Evolutionary conservation across 1,140 invertebrate genomes (phyloP), one percentile per base, ranked within the genome.

Genomic region (Bombus sibiricus): DNA sequence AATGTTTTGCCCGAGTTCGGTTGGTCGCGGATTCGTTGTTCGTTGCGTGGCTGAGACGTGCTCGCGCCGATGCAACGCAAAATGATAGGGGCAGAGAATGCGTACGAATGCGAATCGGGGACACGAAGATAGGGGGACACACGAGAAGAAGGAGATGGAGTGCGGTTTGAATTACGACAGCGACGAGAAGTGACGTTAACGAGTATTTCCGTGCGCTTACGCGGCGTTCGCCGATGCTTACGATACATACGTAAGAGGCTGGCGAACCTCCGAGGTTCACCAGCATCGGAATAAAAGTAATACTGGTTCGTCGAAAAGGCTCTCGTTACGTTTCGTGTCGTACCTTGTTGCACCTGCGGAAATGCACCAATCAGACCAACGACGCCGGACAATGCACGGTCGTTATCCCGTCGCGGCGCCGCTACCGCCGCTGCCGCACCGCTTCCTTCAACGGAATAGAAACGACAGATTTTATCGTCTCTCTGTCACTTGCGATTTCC

Each of bases 301-400:
- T 34, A 59, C 66, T 62, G 85, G 71, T 77, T 69, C 74, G 85
- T 81, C 87, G 88, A 91, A 92, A 88, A 85, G 78, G 86, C 86
- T 89, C 85, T 91, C 82, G 90, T 85, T 85, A 87, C 86, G 86
- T 89, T 86, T 90, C 86, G 83, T 66, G 76, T 87, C 37, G 83
- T 59, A 37, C 47, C 74, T 71, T 77, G 82, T 85, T 85, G 86
- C 81, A 84, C 82, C 82, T 68, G 77, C 69, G 83, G 83, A 85
- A 87, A 81, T 47, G 86, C 86, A 80, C 81, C 81, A 74, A 87
- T 85, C 86, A 75, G 75, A 80, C 83, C 59, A 34, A 59, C 59
- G 69, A 77, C 57, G 53, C 85, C 32, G 85, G 81, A 86, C 85
- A 86, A 84, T 84, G 69, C 74, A 34, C 81, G 32, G 85, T 86